A percentile compares a stretch with the other conserved stretches of the same genome.
Conservation (phyloP, 2,888 invertebrate genomes). For the Agrilus biguttatus region DNA sequence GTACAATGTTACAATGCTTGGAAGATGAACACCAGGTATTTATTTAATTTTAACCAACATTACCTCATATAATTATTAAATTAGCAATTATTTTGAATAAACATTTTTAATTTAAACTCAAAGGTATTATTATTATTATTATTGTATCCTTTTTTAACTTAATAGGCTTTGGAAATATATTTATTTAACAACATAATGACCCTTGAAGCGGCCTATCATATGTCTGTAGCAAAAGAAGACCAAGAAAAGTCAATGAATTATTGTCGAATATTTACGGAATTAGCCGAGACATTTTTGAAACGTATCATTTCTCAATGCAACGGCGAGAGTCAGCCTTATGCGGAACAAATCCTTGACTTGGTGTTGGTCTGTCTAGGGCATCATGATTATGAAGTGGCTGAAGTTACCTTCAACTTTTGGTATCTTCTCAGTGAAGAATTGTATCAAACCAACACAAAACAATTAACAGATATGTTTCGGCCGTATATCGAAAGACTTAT, state of each 20-base stretch:
- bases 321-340: slow-evolving; percentile 53
- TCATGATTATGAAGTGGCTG: slow-evolving; percentile 91
- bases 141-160: not conserved
- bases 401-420: slow-evolving; percentile 95
- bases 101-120: too few species aligned
- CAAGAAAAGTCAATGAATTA: slow-evolving; percentile 89
- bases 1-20: slow-evolving; percentile 69
- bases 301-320: slow-evolving; percentile 56
- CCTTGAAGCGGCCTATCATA: slow-evolving; percentile 74
- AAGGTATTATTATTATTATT: not conserved
- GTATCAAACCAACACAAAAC: slow-evolving; percentile 73
- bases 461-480: slow-evolving; percentile 67
- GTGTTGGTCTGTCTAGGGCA: slow-evolving; percentile 87
- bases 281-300: slow-evolving; percentile 81
- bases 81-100: too few species aligned
- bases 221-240: slow-evolving; percentile 86
- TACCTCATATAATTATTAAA: too few species aligned
- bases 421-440: slow-evolving; percentile 88
- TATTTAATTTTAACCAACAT: too few species aligned
- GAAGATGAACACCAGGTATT: slow-evolving; percentile 47
- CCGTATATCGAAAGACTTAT: slow-evolving; percentile 87
- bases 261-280: slow-evolving; percentile 86
- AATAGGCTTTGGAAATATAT: slow-evolving; percentile 56
- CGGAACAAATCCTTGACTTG: slow-evolving; percentile 73
- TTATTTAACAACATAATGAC: slow-evolving; percentile 69